phyloP scores from a whole-genome alignment of 2,113 vertebrate species.

The Quiscalus mexicanus region DNA sequence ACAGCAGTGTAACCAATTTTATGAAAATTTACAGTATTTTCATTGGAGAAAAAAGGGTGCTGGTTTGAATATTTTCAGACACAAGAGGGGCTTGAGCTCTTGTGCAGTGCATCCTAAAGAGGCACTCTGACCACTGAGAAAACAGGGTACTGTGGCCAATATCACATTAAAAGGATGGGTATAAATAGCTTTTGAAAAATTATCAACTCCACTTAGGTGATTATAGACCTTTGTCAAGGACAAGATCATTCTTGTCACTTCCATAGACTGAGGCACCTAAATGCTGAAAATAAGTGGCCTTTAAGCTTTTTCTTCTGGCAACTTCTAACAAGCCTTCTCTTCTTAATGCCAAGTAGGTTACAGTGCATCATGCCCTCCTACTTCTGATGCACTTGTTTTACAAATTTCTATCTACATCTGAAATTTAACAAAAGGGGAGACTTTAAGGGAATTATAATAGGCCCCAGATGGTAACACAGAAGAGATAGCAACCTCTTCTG shows the following conservation, averaged over 20 bases:
- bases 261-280: background rate
- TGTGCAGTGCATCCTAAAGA: background rate
- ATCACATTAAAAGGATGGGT: background rate
- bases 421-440: background rate
- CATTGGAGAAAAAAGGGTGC: background rate
- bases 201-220: background rate
- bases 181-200: background rate
- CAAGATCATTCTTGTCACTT: background rate
- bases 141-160: background rate
- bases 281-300: background rate
- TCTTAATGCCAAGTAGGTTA: background rate
- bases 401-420: background rate
- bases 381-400: background rate
- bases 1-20: background rate
- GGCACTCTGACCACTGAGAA: background rate
- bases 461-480: background rate
- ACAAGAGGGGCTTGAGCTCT: background rate
- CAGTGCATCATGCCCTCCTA: background rate
- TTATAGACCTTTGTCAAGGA: background rate
- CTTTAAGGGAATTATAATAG: background rate
- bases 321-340: background rate
- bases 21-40: background rate
- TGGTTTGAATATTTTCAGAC: background rate
- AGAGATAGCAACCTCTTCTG: background rate
- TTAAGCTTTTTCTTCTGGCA: background rate